phyloP scores from a whole-genome alignment of 2,888 invertebrate species.

The Clitarchus hookeri region DNA sequence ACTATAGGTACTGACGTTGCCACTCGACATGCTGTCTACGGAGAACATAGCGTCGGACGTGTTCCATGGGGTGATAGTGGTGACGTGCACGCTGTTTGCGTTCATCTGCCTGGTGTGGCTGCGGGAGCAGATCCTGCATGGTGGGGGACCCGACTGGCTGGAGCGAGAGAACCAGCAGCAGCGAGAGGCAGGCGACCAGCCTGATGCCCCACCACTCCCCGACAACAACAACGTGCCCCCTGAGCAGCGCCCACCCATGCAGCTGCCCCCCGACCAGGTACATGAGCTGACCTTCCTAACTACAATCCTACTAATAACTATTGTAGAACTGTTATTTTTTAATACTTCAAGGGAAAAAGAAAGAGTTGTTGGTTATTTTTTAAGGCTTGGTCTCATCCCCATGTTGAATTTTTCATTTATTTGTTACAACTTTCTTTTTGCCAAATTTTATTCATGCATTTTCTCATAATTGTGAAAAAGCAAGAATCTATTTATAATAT shows the following conservation, averaged over 20 bases:
- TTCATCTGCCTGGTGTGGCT: conserved; percentile 98
- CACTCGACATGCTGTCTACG: conserved; percentile 89
- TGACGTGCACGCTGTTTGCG: conserved; percentile 92
- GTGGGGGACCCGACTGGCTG: conserved; percentile 97
- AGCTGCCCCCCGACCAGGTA: conserved; percentile 44
- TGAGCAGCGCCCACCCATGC: conserved; percentile 50
- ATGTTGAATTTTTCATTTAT: too few relatives aligned
- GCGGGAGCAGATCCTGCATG: conserved; percentile 95
- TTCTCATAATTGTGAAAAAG: too few relatives aligned
- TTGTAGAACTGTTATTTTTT: too few relatives aligned
- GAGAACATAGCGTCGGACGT: conserved; percentile 93
- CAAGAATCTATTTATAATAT: too few relatives aligned
- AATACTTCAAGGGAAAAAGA: too few relatives aligned
- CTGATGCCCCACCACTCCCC: conserved; percentile 41
- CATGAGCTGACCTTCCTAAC: background rate
- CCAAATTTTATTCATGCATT: too few relatives aligned
- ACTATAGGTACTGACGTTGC: conserved; percentile 73
- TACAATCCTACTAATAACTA: too few relatives aligned
- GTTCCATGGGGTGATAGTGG: conserved; percentile 95
- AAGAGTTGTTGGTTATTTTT: background rate
- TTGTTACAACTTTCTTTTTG: too few relatives aligned
- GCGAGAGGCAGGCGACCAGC: conserved; percentile 17
- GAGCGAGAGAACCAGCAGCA: conserved; percentile 65
- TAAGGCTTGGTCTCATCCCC: too few relatives aligned
- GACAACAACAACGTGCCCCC: conserved; percentile 54